phyloP scores from a whole-genome alignment of 2,888 invertebrate species.

The Agonopterix arenella region DNA sequence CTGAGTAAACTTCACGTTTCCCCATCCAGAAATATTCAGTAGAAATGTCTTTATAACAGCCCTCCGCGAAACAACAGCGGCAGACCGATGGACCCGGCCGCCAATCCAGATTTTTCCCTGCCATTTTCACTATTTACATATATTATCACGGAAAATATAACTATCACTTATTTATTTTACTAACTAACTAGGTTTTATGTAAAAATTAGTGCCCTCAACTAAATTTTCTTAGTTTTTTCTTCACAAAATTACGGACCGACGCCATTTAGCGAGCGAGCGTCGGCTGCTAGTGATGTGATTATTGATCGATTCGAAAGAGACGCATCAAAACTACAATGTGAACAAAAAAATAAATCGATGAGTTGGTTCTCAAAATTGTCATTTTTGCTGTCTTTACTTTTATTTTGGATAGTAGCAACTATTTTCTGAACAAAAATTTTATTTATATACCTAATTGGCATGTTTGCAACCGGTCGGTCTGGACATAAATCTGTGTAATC shows the following conservation, averaged over 20 bases:
- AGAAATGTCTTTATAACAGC: constrained; percentile 69
- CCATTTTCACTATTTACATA: constrained; percentile 44
- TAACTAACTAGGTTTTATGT: constrained; percentile 16
- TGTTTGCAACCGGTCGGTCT: no score
- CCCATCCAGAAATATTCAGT: constrained; percentile 75
- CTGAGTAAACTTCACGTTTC: constrained; percentile 63
- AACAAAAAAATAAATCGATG: no score
- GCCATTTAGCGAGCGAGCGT: constrained; percentile 9
- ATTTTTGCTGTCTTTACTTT: no score
- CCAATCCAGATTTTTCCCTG: constrained; percentile 55
- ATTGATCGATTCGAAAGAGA: no score
- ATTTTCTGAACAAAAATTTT: no score
- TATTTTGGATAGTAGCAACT: no score
- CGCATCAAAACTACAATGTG: no score
- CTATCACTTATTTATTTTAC: constrained; percentile 18
- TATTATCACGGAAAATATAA: constrained; percentile 39
- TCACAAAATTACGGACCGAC: constrained; percentile 7
- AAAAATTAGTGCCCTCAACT: constrained; percentile 6
- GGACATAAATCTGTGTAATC: no score
- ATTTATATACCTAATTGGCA: no score
- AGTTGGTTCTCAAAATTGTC: no score
- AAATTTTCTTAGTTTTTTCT: constrained; percentile 6
- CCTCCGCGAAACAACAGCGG: constrained; percentile 63
- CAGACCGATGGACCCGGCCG: constrained; percentile 64
- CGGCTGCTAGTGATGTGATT: constrained; percentile 2